These are phyloP conservation scores for Gallirallus australis DNA, from an alignment of 2,797 vertebrate species.

Conservation along the genomic window DNA sequence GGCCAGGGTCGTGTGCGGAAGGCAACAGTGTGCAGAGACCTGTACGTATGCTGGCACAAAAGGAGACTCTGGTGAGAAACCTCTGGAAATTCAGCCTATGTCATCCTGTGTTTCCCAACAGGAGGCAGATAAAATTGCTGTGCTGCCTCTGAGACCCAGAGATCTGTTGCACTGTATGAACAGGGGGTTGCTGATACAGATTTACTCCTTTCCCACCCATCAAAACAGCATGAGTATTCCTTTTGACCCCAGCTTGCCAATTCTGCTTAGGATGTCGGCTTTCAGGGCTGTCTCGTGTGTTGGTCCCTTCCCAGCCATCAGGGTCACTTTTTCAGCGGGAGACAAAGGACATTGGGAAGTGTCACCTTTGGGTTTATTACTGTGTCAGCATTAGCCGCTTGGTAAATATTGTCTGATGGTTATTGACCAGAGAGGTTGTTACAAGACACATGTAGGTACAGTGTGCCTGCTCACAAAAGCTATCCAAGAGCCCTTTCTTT, in stretches of 20 bases:
- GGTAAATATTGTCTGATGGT: slow-evolving; percentile 34
- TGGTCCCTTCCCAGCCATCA: background rate
- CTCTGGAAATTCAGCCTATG: background rate
- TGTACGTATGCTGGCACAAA: background rate
- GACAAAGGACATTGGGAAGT: background rate
- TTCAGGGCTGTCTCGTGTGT: background rate
- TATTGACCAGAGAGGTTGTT: background rate
- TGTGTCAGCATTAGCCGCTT: slow-evolving; percentile 34
- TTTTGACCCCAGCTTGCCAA: background rate
- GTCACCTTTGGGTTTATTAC: slow-evolving; percentile 13
- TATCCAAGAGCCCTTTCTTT: background rate
- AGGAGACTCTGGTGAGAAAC: background rate
- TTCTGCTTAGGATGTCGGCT: background rate
- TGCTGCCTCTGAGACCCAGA: background rate
- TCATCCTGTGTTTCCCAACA: background rate
- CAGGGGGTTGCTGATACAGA: background rate
- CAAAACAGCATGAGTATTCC: background rate
- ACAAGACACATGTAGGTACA: background rate
- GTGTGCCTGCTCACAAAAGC: background rate
- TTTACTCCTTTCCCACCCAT: background rate
- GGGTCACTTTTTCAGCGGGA: background rate
- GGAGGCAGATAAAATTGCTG: background rate
- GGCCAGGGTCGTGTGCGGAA: background rate
- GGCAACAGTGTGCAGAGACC: background rate
- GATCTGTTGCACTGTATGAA: background rate